Base-by-base conservation (phyloP, 2,113 vertebrate genomes). In the Gambusia affinis region DNA sequence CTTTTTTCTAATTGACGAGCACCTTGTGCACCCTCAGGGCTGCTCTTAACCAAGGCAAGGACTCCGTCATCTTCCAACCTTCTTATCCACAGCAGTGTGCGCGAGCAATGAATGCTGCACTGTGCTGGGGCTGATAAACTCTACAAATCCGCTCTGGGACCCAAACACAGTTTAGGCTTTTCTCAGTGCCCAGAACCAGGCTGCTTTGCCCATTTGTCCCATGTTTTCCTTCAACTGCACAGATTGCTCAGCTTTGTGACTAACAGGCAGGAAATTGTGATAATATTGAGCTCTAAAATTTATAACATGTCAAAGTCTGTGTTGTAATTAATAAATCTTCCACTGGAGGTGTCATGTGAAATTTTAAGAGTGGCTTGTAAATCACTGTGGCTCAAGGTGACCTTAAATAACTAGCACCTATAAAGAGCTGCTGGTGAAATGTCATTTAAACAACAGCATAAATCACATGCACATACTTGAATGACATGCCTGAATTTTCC, bases 71-170 rank as follows among this genome's bases (percentile, higher is more conserved):
- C 72, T 87, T 72, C 85, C 75, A 74, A 89, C 80, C 74, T 85
- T 75, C 85, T 90, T 84, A 85, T 84, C 80, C 83, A 68, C 77
- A 73, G 79, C 78, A 35, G 61, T n/a, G 64, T 24, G 11, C 8
- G 8, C 47, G 37, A 47, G 77, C 82, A 80, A 57, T 35, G 83
- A 87, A 79, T 75, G 81, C 73, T 79, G 84, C 79, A 79, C 75
- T 79, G 86, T 87, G 87, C 75, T 76, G 68, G 24, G 60, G 85
- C 87, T 87, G 90, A 92, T 91, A 92, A 90, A 91, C 87, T 90
- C 86, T 72, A 68, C 80, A 89, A 90, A 90, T 90, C 88, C 86
- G 85, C 85, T 86, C 79, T 64, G 84, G 87, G 80, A 85, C 61
- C 61, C 67, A 64, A 72, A 47, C 83, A 64, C 78, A 62, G 78